Percentiles rank a stretch among this genome's conserved stretches.
These are phyloP conservation scores for Aphelinus certus DNA, from an alignment of 1,140 invertebrate species.

Conservation along the genomic window DNA sequence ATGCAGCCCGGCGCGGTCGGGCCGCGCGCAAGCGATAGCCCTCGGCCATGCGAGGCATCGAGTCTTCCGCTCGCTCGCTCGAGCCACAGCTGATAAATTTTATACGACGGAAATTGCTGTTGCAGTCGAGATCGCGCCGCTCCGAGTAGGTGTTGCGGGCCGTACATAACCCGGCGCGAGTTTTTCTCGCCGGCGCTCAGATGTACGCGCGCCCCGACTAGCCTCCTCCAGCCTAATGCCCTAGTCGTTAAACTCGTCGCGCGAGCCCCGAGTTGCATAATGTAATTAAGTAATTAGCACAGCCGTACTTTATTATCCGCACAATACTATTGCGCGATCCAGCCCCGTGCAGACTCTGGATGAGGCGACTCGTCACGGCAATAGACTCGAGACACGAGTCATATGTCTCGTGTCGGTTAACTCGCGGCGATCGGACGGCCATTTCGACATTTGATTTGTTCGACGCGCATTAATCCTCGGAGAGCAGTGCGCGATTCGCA, in stretches of 20 bases:
- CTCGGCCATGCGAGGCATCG: neutral
- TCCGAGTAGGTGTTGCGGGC: neutral
- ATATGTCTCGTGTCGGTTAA: too few relatives aligned
- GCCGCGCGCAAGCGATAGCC: neutral
- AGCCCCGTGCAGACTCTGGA: too few relatives aligned
- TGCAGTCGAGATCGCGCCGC: too few relatives aligned
- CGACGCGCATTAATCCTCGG: too few relatives aligned
- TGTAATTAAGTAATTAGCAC: constrained; percentile 13
- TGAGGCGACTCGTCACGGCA: too few relatives aligned
- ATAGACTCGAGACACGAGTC: too few relatives aligned
- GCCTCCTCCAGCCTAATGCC: neutral
- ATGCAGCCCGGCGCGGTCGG: neutral
- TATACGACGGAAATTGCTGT: constrained; percentile 24
- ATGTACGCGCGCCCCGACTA: too few relatives aligned
- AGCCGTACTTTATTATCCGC: too few relatives aligned
- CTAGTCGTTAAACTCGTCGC: neutral
- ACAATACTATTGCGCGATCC: too few relatives aligned
- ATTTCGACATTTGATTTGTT: too few relatives aligned
- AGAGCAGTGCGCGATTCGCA: too few relatives aligned
- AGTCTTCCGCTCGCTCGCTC: neutral
- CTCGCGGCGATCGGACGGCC: too few relatives aligned
- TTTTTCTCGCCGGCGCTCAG: constrained; percentile 2
- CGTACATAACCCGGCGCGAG: neutral
- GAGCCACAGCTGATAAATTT: constrained; percentile 25
- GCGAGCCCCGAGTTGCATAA: neutral